Conservation (phyloP, 2,113 vertebrate genomes). For the Hystrix cristata region DNA sequence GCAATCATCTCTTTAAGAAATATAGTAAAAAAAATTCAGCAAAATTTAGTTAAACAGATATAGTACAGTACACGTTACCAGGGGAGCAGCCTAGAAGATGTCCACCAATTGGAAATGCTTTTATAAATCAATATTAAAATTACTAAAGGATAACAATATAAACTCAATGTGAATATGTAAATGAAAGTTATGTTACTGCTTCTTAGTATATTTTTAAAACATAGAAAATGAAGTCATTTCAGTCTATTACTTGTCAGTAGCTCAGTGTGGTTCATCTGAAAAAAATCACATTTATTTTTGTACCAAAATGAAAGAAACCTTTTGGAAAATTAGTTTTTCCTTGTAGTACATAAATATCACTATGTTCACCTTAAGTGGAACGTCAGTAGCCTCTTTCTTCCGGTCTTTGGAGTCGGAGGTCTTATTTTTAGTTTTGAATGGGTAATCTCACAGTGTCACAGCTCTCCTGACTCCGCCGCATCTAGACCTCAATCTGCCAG, state of each 20-base stretch:
- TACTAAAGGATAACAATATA: neutral
- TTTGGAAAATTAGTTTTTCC: conserved; percentile 21
- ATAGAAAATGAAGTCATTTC: conserved; percentile 28
- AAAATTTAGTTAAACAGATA: neutral
- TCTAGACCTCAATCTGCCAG: conserved; percentile 43
- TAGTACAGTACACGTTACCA: neutral
- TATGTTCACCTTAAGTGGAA: neutral
- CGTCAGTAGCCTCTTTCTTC: neutral
- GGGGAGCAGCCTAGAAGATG: neutral
- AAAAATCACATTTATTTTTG: conserved; percentile 28
- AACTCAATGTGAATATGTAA: neutral
- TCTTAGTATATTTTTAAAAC: conserved; percentile 25
- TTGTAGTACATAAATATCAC: neutral
- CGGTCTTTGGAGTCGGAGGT: neutral
- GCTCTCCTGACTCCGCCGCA: neutral
- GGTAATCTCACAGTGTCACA: neutral
- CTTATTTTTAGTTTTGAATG: conserved; percentile 39
- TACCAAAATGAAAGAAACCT: conserved; percentile 1
- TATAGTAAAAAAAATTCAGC: neutral
- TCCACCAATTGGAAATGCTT: neutral
- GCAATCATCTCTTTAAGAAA: neutral
- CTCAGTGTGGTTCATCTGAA: neutral
- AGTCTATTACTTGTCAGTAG: neutral
- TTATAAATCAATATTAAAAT: conserved; percentile 52
- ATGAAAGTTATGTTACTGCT: neutral